These are phyloP conservation scores for Talpa occidentalis DNA, from an alignment of 2,113 vertebrate species.

Conservation along the genomic window DNA sequence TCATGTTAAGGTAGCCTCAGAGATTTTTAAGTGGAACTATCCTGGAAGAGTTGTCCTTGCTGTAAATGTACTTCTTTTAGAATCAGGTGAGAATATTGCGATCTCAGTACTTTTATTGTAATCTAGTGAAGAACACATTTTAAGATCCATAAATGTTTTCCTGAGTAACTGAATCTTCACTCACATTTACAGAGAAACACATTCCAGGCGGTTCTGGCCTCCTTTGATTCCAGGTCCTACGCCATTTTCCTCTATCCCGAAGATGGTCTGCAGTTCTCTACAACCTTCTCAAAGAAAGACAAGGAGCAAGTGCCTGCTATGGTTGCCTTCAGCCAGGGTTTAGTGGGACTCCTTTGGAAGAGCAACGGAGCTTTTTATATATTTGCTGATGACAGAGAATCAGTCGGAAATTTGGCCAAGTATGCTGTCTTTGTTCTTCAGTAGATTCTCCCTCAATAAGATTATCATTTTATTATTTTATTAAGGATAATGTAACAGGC, in stretches of 20 bases:
- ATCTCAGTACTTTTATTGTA: rapidly evolving
- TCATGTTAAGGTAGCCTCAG: not conserved
- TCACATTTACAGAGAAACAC: constrained; percentile 92
- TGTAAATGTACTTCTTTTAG: not conserved
- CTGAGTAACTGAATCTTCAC: constrained; percentile 52
- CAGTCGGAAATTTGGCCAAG: constrained; percentile 90
- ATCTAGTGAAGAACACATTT: not conserved
- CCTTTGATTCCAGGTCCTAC: constrained; percentile 89
- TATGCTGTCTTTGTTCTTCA: constrained; percentile 82
- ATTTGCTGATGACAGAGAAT: constrained; percentile 89
- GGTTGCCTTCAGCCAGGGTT: constrained; percentile 93
- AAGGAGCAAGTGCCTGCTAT: constrained; percentile 81
- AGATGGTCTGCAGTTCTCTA: constrained; percentile 91
- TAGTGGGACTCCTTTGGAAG: constrained; percentile 84
- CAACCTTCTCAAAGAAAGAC: constrained; percentile 84
- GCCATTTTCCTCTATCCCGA: constrained; percentile 94
- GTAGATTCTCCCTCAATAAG: not conserved
- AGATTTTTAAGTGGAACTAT: not conserved
- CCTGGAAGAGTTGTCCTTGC: not conserved
- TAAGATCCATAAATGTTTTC: not conserved
- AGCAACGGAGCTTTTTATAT: constrained; percentile 89
- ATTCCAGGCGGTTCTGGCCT: constrained; percentile 94
- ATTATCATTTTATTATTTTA: not conserved
- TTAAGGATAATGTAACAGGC: not conserved
- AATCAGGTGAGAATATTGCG: not conserved